Percentiles rank a stretch among this genome's conserved stretches.
Conservation (phyloP, 1,140 invertebrate genomes). For the Leptestheria dahalacensis region DNA sequence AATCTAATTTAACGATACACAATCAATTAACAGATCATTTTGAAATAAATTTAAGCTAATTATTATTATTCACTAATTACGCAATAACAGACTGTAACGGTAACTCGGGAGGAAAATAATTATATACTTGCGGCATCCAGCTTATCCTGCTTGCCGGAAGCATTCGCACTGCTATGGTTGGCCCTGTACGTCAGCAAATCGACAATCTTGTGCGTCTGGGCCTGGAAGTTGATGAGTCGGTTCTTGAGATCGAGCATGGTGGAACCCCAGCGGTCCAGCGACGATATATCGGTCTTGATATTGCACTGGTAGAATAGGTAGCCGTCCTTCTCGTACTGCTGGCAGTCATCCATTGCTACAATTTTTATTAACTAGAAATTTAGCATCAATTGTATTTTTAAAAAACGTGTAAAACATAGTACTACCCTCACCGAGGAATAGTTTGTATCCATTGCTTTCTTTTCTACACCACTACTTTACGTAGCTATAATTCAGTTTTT, state of each 20-base stretch:
- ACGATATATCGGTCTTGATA: conserved; percentile 24
- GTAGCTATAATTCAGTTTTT: too few species aligned
- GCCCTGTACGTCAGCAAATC: not conserved
- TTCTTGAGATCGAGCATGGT: conserved; percentile 15
- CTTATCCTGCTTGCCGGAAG: not conserved
- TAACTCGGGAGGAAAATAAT: too few species aligned
- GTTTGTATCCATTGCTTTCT: too few species aligned
- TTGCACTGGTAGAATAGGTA: conserved; percentile 35
- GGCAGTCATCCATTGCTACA: conserved; percentile 27
- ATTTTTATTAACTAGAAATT: not conserved
- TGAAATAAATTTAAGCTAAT: not conserved
- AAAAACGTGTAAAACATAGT: too few species aligned
- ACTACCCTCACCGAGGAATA: too few species aligned
- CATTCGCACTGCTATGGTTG: not conserved
- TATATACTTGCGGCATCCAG: not conserved
- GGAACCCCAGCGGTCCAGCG: conserved; percentile 7
- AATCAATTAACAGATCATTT: not conserved
- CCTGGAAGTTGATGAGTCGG: conserved; percentile 31
- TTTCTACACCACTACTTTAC: too few species aligned
- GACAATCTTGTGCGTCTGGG: conserved; percentile 34
- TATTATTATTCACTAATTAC: not conserved
- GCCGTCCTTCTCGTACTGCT: conserved; percentile 33
- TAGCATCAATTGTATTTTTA: not conserved
- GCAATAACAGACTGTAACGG: not conserved
- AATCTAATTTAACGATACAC: not conserved